Percentiles rank a stretch among this genome's conserved stretches.
Evolutionary conservation across 2,113 vertebrate genomes (phyloP).

Genomic region (Ahaetulla prasina): DNA sequence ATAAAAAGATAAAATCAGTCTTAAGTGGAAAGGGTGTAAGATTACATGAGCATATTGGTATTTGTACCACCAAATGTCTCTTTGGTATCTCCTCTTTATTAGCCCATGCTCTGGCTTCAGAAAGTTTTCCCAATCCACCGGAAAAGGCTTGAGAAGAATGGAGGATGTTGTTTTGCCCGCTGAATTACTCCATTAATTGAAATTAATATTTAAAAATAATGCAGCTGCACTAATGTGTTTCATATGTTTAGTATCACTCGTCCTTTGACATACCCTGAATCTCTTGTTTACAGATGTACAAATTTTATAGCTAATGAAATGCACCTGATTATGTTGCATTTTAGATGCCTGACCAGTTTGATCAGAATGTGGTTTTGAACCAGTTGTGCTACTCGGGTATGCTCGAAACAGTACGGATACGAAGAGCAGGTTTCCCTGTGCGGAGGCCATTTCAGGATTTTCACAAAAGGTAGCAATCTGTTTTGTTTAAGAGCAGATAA

Average conservation of each 20-base stretch:
- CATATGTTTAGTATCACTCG: neutral
- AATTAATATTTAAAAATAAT: conserved; percentile 17
- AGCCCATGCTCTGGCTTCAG: neutral
- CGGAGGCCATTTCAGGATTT: conserved; percentile 90
- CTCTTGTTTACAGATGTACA: neutral
- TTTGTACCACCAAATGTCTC: neutral
- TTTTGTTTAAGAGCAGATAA: neutral
- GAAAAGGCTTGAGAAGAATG: neutral
- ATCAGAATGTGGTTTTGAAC: conserved; percentile 92
- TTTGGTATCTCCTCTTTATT: neutral
- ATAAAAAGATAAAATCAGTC: neutral
- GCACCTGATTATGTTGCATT: neutral
- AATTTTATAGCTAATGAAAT: conserved; percentile 15
- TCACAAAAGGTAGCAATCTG: conserved; percentile 78
- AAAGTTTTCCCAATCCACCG: neutral
- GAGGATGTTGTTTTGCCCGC: neutral
- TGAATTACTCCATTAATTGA: neutral
- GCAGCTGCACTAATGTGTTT: neutral
- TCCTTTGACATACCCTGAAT: neutral
- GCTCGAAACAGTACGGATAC: conserved; percentile 93
- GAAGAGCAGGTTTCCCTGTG: conserved; percentile 87
- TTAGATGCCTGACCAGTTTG: conserved; percentile 94
- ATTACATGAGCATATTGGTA: neutral
- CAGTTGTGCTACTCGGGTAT: conserved; percentile 97
- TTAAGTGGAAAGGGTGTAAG: neutral